phyloP scores from a whole-genome alignment of 2,113 vertebrate species.

The Podarcis raffonei region DNA sequence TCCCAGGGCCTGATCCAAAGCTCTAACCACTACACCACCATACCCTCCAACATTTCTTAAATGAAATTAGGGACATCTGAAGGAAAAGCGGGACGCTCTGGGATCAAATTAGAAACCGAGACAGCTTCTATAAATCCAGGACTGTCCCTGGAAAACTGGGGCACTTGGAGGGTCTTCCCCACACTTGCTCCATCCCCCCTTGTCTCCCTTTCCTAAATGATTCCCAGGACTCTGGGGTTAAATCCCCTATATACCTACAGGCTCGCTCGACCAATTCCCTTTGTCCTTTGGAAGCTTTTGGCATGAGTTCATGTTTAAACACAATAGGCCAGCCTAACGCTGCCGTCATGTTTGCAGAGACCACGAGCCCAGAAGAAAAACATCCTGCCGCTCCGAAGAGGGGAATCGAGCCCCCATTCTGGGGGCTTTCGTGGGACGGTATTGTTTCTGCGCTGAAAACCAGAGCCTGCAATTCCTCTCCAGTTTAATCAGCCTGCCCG shows the following conservation, averaged over 20 bases:
- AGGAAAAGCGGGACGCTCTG: no score
- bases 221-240: neutral
- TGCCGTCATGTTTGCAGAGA: neutral
- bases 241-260: neutral
- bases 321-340: neutral
- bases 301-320: slow-evolving; percentile 7
- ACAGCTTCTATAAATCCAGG: no score
- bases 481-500: neutral
- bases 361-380: slow-evolving; percentile 1
- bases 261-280: neutral
- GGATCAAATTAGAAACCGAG: no score
- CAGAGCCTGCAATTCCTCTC: neutral
- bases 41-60: no score
- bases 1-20: no score
- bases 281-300: neutral
- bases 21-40: no score
- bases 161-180: no score
- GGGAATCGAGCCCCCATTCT: neutral
- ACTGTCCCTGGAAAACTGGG: no score
- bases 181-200: neutral
- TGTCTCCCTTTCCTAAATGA: neutral
- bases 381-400: slow-evolving; percentile 1
- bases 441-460: neutral
- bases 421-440: neutral
- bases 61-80: no score